Conservation (phyloP, 2,888 invertebrate genomes). For the Acleris laterana region DNA sequence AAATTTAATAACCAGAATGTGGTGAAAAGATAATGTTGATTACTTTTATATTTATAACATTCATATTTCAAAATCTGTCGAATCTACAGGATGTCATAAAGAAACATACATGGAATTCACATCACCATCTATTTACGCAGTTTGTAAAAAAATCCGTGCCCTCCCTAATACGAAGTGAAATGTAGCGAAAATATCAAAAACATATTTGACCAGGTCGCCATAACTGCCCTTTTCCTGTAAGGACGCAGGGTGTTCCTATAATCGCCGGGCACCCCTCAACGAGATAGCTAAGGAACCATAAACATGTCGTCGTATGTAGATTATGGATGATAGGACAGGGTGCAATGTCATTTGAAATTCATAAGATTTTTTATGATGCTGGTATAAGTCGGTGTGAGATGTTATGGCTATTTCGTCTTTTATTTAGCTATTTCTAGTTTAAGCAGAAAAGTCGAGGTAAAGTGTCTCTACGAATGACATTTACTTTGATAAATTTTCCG, state of each 20-base stretch:
- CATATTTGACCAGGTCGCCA: conserved; percentile 9
- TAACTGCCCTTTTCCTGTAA: conserved; percentile 32
- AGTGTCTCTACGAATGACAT: no score
- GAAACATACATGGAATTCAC: no score
- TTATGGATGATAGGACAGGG: conserved; percentile 5
- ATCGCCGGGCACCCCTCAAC: conserved; percentile 26
- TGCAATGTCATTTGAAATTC: conserved; percentile 26
- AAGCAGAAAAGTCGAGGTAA: no score
- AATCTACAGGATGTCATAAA: no score
- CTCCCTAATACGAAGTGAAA: not conserved
- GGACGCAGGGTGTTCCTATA: conserved; percentile 5
- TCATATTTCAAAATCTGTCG: no score
- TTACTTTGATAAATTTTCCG: no score
- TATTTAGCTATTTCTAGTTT: no score
- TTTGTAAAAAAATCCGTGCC: not conserved
- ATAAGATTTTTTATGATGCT: conserved; percentile 31
- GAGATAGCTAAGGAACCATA: conserved; percentile 22
- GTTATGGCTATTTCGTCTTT: not conserved
- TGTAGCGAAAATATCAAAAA: conserved; percentile 8
- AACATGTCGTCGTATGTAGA: conserved; percentile 17
- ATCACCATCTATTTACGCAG: no score
- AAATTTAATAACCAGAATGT: no score
- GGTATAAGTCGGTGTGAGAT: conserved; percentile 12
- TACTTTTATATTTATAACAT: no score
- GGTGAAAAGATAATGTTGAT: no score